Evolutionary conservation across 2,888 invertebrate genomes (phyloP).

Genomic region (Trichopoda pennipes): DNA sequence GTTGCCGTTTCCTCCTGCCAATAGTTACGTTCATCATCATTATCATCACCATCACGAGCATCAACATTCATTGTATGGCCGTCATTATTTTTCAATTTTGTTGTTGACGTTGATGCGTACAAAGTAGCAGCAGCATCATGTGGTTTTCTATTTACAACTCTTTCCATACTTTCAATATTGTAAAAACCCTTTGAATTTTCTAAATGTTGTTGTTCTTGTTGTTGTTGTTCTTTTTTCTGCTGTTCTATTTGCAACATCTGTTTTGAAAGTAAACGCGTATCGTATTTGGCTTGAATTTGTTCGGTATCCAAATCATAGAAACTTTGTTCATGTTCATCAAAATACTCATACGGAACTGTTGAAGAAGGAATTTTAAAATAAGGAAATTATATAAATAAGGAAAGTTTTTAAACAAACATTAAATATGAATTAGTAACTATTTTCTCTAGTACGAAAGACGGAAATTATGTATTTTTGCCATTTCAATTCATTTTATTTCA

Average conservation of each 20-base stretch:
- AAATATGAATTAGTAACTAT: conserved; percentile 38
- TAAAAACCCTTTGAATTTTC: conserved; percentile 53
- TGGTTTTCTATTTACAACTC: conserved; percentile 12
- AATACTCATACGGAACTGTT: conserved; percentile 78
- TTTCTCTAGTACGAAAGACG: neutral
- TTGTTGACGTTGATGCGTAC: conserved; percentile 36
- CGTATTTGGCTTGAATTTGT: conserved; percentile 80
- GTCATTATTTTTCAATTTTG: conserved; percentile 63
- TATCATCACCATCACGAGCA: conserved; percentile 50
- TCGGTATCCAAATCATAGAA: conserved; percentile 80
- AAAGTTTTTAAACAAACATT: conserved; percentile 24
- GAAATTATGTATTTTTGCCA: conserved; percentile 5
- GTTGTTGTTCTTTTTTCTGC: conserved; percentile 69
- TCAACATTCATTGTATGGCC: conserved; percentile 35
- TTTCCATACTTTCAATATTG: neutral
- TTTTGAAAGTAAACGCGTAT: conserved; percentile 78
- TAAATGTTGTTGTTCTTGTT: conserved; percentile 38
- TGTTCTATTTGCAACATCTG: conserved; percentile 75
- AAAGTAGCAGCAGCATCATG: conserved; percentile 1
- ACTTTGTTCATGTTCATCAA: conserved; percentile 79
- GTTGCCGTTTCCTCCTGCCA: conserved; percentile 56
- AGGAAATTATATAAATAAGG: neutral
- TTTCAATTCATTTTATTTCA: neutral
- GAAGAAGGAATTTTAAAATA: neutral
- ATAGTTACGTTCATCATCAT: conserved; percentile 58